Evolutionary conservation across 2,113 vertebrate species (phyloP).

Genomic region (Odocoileus virginianus): DNA sequence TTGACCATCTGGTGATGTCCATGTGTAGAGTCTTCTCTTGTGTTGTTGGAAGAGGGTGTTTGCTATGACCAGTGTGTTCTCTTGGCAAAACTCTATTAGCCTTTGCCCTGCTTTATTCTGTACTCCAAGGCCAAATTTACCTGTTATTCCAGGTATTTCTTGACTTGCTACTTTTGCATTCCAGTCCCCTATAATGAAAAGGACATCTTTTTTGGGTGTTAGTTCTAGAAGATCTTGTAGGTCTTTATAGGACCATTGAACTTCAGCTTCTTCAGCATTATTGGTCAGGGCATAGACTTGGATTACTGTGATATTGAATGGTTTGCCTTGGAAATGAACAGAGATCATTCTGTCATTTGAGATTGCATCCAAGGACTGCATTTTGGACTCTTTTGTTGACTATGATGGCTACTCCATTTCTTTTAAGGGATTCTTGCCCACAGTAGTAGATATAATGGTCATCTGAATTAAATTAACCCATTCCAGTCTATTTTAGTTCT

Average conservation of each 20-base stretch:
- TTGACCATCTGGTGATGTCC: background rate
- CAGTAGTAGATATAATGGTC: background rate
- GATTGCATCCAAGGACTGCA: background rate
- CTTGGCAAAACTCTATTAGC: background rate
- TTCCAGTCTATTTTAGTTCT: background rate
- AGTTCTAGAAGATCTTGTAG: background rate
- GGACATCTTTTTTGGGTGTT: background rate
- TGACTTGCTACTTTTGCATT: background rate
- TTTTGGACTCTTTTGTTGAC: background rate
- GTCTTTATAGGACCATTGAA: background rate
- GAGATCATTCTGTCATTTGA: background rate
- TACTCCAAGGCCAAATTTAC: background rate
- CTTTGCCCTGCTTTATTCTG: background rate
- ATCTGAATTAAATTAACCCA: background rate
- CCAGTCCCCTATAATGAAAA: background rate
- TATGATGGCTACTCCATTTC: background rate
- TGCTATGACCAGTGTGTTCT: background rate
- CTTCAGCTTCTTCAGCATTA: background rate
- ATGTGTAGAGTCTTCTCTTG: background rate
- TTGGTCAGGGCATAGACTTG: background rate
- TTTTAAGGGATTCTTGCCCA: background rate
- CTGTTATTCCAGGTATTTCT: background rate
- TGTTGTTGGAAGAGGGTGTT: background rate
- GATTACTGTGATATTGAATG: background rate
- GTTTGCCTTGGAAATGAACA: background rate